These are phyloP conservation scores for Yasuhikotakia modesta DNA, from an alignment of 2,797 vertebrate genomes.

Conservation along the genomic window DNA sequence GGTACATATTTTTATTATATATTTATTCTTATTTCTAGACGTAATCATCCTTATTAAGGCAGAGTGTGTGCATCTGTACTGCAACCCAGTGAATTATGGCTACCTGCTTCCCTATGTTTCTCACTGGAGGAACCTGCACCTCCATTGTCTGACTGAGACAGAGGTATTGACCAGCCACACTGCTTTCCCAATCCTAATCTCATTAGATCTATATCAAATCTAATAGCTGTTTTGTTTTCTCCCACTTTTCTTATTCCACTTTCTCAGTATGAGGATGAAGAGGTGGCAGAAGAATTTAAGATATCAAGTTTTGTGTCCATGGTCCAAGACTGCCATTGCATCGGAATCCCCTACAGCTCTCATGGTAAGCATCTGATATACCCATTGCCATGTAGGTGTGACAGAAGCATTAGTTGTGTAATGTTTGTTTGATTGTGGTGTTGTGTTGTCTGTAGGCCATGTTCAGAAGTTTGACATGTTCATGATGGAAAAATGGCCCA, in stretches of 20 bases:
- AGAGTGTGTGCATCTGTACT: constrained; percentile 94
- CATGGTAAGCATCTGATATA: constrained; percentile 75
- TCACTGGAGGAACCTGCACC: constrained; percentile 94
- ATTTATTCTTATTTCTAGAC: constrained; percentile 78
- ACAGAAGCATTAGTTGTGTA: background rate
- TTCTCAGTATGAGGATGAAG: constrained; percentile 92
- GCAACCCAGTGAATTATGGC: constrained; percentile 93
- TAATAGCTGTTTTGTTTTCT: background rate
- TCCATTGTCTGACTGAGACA: constrained; percentile 92
- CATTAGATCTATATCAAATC: background rate
- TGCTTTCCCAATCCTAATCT: constrained; percentile 15
- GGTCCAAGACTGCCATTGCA: constrained; percentile 90
- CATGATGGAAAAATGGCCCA: constrained; percentile 96
- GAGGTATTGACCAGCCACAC: constrained; percentile 77
- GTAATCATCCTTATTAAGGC: constrained; percentile 92
- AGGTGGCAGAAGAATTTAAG: constrained; percentile 96
- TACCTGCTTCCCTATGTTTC: constrained; percentile 90
- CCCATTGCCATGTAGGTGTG: background rate
- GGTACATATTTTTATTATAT: no score
- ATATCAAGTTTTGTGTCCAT: constrained; percentile 97
- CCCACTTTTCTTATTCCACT: background rate
- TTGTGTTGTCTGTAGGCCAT: constrained; percentile 80
- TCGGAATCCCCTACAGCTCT: constrained; percentile 92
- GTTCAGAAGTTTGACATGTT: constrained; percentile 96
- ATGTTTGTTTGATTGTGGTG: constrained; percentile 41